A percentile compares a stretch with the other conserved stretches of the same genome.
Conservation (phyloP, 2,888 invertebrate species). For the Sycophila texana region DNA sequence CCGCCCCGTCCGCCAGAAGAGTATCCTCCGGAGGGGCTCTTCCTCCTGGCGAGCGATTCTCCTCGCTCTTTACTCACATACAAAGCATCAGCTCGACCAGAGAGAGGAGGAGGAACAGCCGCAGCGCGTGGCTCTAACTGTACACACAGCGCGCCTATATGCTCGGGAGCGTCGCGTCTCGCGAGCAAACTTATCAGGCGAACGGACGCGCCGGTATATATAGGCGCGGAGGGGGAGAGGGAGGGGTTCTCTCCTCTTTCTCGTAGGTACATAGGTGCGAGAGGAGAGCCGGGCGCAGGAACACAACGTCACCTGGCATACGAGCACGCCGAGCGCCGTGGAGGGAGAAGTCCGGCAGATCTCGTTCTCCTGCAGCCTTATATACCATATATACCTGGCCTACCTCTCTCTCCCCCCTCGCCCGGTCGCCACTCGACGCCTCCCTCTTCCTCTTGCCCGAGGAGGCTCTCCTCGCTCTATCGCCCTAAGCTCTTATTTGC, state of each 20-base stretch:
- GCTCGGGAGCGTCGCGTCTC: slow-evolving; percentile 37
- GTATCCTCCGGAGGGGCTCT: too few species aligned
- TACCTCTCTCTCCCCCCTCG: too few species aligned
- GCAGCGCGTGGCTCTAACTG: slow-evolving; percentile 63
- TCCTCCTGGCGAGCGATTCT: too few species aligned
- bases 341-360: background rate
- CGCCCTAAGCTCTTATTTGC: slow-evolving; percentile 31
- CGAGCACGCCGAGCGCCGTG: background rate
- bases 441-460: slow-evolving; percentile 1
- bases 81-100: background rate
- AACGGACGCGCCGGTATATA: background rate
- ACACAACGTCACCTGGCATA: slow-evolving; percentile 41
- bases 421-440: background rate
- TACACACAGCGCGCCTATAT: slow-evolving; percentile 59
- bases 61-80: too few species aligned
- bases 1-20: too few species aligned
- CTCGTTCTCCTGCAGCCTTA: too few species aligned
- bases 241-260: background rate
- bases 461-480: slow-evolving; percentile 14
- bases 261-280: background rate
- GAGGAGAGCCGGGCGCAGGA: background rate
- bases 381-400: too few species aligned
- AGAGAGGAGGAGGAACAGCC: background rate
- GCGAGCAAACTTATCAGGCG: slow-evolving; percentile 59
- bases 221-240: too few species aligned